Evolutionary conservation across 2,113 vertebrate genomes (phyloP), one percentile per base, ranked within the genome.

Genomic region (Pygoscelis adeliae): DNA sequence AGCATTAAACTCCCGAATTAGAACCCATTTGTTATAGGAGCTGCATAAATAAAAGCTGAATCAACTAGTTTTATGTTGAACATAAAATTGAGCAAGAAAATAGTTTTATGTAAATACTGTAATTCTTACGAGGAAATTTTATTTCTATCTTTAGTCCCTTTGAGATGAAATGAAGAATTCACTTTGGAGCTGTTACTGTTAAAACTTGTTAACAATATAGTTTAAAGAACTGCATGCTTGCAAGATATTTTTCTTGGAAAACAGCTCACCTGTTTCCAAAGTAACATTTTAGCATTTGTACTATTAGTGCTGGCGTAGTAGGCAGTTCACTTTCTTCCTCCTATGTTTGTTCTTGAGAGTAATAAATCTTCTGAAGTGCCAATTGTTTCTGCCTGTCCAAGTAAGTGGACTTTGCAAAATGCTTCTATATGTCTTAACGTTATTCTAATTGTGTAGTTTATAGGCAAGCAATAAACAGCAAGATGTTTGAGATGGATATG

Each of bases 401-500:
- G 42, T 83, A 96, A 97, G 79, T 92, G 87, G 61, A 87, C 92
- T 92, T 96, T 49, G 42, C 80, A 50, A 89, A 89, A 72, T 92
- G 36, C 82, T 95, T 95, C 44, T 91, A 4, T 95, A 76, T 87
- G 26, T 96, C 59, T 72, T 98, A 96, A 98, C 90, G 32, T 93
- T 98, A 53, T 70, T 96, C 70, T 97, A 73, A 96, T 97, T 98
- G n/a, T 98, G 4, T 97, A 99, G 99, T 99, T 97, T 99, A 99
- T 98, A 98, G 98, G 96, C 98, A 99, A 98, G 99, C 99, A 97
- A 98, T 99, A 98, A 99, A 98, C 98, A 99, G 98, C 97, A 99
- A 99, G 97, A 98, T 99, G 98, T 99, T 99, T 98, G 98, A 99
- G 97, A 95, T 98, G 90, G 99, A 99, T 96, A 99, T 99, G 99